A percentile compares a stretch with the other conserved stretches of the same genome.
These are phyloP conservation scores for Leptonema lineaticorne DNA, from an alignment of 1,140 invertebrate species.

Conservation along the genomic window DNA sequence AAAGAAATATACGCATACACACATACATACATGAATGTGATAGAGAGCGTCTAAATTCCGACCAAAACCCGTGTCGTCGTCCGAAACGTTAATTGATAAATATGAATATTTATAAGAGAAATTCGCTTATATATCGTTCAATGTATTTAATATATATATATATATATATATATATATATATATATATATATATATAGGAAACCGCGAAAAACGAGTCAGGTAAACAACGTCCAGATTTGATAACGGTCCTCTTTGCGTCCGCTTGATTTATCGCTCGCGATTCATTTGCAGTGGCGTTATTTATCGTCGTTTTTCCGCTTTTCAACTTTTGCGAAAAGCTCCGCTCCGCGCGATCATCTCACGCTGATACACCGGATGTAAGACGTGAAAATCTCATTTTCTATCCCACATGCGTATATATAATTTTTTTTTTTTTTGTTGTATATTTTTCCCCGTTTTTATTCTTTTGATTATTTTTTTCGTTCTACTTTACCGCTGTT, in stretches of 20 bases:
- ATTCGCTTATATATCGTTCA: too few species aligned
- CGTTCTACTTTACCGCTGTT: background rate
- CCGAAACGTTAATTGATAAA: conserved; percentile 17
- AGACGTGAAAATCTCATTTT: too few species aligned
- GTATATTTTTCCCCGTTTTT: background rate
- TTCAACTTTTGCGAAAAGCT: conserved; percentile 23
- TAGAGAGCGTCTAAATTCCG: too few species aligned
- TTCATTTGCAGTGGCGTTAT: conserved; percentile 36
- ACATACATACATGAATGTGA: too few species aligned
- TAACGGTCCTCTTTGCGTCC: too few species aligned
- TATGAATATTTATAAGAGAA: conserved; percentile 11
- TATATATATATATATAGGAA: too few species aligned
- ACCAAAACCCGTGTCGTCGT: background rate
- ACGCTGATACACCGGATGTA: background rate
- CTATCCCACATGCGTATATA: too few species aligned
- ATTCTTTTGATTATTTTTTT: background rate
- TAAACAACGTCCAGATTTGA: conserved; percentile 39
- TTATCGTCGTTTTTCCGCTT: conserved; percentile 31
- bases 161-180: too few species aligned
- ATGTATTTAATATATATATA: too few species aligned
- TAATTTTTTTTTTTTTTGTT: background rate
- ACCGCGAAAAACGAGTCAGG: conserved; percentile 15
- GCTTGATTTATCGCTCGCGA: conserved; percentile 40
- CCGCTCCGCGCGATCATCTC: conserved; percentile 23
- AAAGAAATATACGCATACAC: too few species aligned